Percentiles rank a stretch among this genome's conserved stretches.
These are phyloP conservation scores for Hydrochoerus hydrochaeris DNA, from an alignment of 2,113 vertebrate species.

Conservation along the genomic window DNA sequence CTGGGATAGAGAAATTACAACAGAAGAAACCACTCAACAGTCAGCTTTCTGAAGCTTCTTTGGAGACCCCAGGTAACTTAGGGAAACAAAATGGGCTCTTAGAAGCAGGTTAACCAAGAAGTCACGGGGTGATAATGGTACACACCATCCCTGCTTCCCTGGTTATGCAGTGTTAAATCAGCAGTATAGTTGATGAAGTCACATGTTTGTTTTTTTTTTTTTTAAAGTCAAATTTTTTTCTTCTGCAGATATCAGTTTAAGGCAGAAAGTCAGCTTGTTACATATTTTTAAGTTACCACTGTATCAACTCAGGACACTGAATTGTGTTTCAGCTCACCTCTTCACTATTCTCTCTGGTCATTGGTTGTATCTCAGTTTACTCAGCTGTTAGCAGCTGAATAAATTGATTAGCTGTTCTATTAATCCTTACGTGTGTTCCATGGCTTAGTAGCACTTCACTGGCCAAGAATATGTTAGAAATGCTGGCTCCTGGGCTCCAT, in stretches of 20 bases:
- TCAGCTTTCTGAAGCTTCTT: constrained; percentile 29
- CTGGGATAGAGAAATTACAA: constrained; percentile 45
- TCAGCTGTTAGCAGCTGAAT: background rate
- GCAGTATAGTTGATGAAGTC: background rate
- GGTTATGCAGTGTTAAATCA: background rate
- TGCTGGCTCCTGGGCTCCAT: background rate
- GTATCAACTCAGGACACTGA: background rate
- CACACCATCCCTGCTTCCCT: background rate
- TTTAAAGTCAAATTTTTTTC: background rate
- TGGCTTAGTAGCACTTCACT: background rate
- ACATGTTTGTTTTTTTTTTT: no score
- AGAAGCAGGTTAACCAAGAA: background rate
- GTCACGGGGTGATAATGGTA: background rate
- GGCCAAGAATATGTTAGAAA: background rate
- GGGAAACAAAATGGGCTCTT: background rate
- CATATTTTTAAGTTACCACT: background rate
- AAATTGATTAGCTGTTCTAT: background rate
- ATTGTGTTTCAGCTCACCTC: background rate
- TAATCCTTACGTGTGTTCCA: background rate
- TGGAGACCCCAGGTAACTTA: constrained; percentile 68
- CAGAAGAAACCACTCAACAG: constrained; percentile 6
- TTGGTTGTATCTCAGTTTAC: background rate
- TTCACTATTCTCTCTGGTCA: background rate
- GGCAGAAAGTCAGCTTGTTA: background rate
- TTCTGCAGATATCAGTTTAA: background rate